Conservation (phyloP, 2,797 vertebrate species). For the Brachyrhaphis roseni region DNA sequence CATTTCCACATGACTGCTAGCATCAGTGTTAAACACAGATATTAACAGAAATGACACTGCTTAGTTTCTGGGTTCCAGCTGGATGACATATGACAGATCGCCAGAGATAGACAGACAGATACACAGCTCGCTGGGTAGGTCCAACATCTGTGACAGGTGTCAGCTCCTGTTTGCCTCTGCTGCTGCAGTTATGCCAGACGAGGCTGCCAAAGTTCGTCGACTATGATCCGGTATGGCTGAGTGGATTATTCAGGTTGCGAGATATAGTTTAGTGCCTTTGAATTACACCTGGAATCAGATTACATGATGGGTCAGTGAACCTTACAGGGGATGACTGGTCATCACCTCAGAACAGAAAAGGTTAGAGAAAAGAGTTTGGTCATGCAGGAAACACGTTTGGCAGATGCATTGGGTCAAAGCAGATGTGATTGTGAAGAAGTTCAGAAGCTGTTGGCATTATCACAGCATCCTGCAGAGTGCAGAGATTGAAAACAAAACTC, state of each 20-base stretch:
- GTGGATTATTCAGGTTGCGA: slow-evolving; percentile 15
- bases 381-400: slow-evolving; percentile 6
- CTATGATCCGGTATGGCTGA: slow-evolving; percentile 35
- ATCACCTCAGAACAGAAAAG: slow-evolving; percentile 12
- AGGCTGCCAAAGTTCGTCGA: slow-evolving; percentile 50
- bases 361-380: background rate
- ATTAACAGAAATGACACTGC: slow-evolving; percentile 61
- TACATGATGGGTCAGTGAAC: background rate
- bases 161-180: slow-evolving; percentile 67
- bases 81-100: slow-evolving; percentile 66
- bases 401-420: slow-evolving; percentile 8
- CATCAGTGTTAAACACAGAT: slow-evolving; percentile 56
- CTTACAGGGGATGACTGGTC: background rate
- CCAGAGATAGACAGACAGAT: slow-evolving; percentile 52
- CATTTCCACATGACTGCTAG: slow-evolving; percentile 50
- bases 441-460: background rate
- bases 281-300: slow-evolving; percentile 16
- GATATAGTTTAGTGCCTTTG: slow-evolving; percentile 20
- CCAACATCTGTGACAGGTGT: slow-evolving; percentile 75
- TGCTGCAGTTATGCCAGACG: slow-evolving; percentile 22
- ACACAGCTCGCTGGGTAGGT: slow-evolving; percentile 59
- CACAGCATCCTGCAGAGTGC: background rate
- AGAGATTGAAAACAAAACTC: slow-evolving; percentile 25
- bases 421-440: background rate
- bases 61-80: slow-evolving; percentile 48